Conservation (phyloP, 2,797 vertebrate species). For the Poecilia gillii region DNA sequence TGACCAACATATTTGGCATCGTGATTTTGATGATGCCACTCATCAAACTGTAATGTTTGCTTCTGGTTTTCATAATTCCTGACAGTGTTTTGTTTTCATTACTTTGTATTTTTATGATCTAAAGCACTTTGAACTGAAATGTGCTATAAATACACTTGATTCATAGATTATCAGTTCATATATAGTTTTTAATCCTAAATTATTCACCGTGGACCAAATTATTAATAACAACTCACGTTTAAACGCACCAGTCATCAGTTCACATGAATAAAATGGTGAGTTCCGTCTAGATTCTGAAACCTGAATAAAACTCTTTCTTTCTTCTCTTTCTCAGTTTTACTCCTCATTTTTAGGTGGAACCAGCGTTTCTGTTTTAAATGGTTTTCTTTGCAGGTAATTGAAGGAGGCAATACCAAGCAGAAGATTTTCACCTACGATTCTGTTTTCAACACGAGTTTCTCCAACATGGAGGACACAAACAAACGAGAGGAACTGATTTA, state of each 20-base stretch:
- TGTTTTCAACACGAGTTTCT: conserved; percentile 92
- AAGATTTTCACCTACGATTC: conserved; percentile 96
- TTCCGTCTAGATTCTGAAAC: neutral
- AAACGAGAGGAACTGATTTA: conserved; percentile 89
- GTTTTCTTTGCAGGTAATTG: conserved; percentile 80
- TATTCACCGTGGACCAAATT: neutral
- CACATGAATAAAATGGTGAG: neutral
- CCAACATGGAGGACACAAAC: conserved; percentile 88
- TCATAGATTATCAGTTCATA: too few relatives aligned
- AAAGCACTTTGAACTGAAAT: too few relatives aligned
- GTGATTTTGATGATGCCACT: too few relatives aligned
- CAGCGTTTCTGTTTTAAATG: neutral
- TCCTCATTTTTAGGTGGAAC: neutral
- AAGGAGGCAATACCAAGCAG: conserved; percentile 90
- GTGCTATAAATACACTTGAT: too few relatives aligned
- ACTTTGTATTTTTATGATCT: too few relatives aligned
- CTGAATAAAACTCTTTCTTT: neutral
- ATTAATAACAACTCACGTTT: neutral
- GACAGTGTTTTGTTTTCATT: too few relatives aligned
- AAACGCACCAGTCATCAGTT: neutral
- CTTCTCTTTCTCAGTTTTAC: neutral
- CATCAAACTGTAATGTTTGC: too few relatives aligned
- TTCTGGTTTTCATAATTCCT: too few relatives aligned
- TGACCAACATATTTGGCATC: too few relatives aligned
- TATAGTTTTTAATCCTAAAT: too few relatives aligned